Evolutionary conservation across 2,888 invertebrate species (phyloP), one percentile per base, ranked within the genome.

Genomic region (Eupithecia vulgata): DNA sequence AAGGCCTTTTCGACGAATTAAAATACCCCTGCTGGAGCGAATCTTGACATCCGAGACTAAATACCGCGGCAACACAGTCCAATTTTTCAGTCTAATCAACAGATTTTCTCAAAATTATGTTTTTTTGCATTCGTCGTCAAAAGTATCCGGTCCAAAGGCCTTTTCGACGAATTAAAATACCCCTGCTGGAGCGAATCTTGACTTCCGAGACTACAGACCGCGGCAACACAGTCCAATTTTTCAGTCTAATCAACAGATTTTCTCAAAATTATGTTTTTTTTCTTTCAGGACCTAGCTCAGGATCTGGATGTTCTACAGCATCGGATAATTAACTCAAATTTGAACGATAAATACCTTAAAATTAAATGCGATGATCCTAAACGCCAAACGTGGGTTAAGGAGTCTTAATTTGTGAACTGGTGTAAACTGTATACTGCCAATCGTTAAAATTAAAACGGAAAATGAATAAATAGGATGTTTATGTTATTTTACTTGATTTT

Each of bases 221-320:
- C 17, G n/a, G n/a, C 7, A 62, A 52, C 21, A 10, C 21, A 10
- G 52, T 17, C 3, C 52, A 21, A 52, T 21, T 21, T 21, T 52
- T 52, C 21, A 52, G n/a, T 48, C 48, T 3, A n/a, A 8, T 1
- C 21, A 8, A 48, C 10, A 3, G 30, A 64, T 34, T 57, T 30
- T 70, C n/a, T 52, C 52, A 25, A 73, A 57, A 30, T 72, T 73
- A 77, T 76, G 78, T 76, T 82, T 78, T 82, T 78, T 76, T 83
- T 78, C 76, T 83, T 90, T 87, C 92, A 95, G 95, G 95, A 86
- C 93, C 91, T 74, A 95, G 95, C 89, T 95, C 95, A 59, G 95
- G 95, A 70, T 96, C 96, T 64, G 95, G 95, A 30, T 95, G 95
- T 86, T 95, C 96, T 65, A 95, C 95, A 74, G 96, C 95, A 85